A percentile compares a stretch with the other conserved stretches of the same genome.
Evolutionary conservation across 2,113 vertebrate genomes (phyloP).

Genomic region (Nothocercus nigrocapillus): DNA sequence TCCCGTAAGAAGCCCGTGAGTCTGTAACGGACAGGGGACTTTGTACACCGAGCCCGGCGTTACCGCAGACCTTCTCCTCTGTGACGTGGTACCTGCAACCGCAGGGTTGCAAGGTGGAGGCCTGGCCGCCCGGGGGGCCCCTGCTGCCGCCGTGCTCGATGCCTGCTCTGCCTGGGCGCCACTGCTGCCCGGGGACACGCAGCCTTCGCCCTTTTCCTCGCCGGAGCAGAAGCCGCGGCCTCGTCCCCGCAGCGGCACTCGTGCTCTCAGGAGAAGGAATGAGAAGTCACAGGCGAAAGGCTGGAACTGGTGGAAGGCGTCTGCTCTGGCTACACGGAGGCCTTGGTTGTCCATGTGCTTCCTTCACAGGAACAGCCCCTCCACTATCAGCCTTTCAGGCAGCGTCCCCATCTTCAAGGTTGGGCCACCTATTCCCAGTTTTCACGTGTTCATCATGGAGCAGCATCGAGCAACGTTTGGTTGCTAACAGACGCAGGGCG

Average conservation of each 20-base stretch:
- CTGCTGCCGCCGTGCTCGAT: too few species aligned
- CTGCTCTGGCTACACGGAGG: neutral
- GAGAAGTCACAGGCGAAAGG: neutral
- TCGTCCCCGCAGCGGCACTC: neutral
- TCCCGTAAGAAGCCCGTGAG: neutral
- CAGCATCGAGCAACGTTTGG: neutral
- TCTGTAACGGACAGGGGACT: neutral
- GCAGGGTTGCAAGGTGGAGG: too few species aligned
- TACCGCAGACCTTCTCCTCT: neutral
- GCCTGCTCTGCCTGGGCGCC: neutral
- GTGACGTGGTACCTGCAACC: neutral
- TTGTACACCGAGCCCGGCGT: neutral
- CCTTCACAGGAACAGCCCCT: neutral
- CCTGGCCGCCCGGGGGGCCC: too few species aligned
- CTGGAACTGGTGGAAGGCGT: neutral
- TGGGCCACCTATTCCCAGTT: fast-evolving
- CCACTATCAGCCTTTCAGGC: neutral
- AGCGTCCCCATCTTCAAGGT: fast-evolving
- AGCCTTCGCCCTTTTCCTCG: neutral
- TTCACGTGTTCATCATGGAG: neutral
- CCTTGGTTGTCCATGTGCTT: neutral
- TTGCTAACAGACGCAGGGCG: neutral
- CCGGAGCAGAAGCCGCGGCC: neutral
- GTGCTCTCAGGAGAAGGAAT: neutral
- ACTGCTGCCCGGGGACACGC: neutral